These are phyloP conservation scores for Dinomys branickii DNA, from an alignment of 2,113 vertebrate species.

Conservation along the genomic window DNA sequence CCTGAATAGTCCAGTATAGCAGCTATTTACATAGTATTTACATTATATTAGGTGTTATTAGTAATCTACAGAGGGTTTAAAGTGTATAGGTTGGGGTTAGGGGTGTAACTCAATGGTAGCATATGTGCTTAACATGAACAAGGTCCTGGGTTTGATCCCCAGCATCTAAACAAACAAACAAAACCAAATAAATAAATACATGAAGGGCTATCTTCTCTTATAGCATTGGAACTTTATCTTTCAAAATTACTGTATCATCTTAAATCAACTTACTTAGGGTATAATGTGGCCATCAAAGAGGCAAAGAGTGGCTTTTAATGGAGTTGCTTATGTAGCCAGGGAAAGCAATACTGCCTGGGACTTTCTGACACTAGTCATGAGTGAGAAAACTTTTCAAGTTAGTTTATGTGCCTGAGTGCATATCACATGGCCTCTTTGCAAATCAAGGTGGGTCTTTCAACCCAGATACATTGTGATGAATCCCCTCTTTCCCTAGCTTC, in stretches of 20 bases:
- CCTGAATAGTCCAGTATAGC: not conserved
- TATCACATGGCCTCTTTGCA: not conserved
- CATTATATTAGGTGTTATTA: not conserved
- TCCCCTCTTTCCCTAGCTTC: not conserved
- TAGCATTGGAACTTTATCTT: not conserved
- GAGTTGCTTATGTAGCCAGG: not conserved
- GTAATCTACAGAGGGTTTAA: not conserved
- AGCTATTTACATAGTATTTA: not conserved
- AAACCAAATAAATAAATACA: not conserved
- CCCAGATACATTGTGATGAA: not conserved
- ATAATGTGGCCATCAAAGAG: not conserved
- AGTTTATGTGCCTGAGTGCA: not conserved
- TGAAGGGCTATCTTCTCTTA: not conserved
- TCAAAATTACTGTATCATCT: constrained; percentile 28
- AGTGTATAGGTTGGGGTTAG: not conserved
- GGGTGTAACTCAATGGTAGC: not conserved
- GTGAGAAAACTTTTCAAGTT: not conserved
- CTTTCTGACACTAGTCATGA: not conserved
- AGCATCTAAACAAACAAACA: not conserved
- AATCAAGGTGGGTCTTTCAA: constrained; percentile 3
- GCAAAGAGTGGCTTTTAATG: not conserved
- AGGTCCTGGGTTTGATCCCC: not conserved
- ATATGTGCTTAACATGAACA: not conserved
- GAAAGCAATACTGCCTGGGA: not conserved
- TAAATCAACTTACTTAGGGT: not conserved